A percentile compares a stretch with the other conserved stretches of the same genome.
Conservation (phyloP, 2,113 vertebrate genomes). For the Caretta caretta region DNA sequence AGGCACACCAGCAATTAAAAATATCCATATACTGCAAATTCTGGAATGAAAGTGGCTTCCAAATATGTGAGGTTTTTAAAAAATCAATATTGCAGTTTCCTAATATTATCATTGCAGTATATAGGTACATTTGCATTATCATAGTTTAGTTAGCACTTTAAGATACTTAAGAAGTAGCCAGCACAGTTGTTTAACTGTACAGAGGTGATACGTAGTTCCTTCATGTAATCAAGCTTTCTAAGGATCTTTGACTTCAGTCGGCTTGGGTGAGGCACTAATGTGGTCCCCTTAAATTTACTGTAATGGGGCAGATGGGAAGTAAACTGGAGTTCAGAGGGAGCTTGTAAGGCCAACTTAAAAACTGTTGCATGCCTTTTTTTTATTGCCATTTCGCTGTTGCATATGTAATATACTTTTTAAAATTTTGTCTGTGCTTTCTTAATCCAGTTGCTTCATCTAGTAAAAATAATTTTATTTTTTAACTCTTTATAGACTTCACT, state of each 20-base stretch:
- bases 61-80: neutral
- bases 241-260: constrained; percentile 11
- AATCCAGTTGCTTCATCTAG: constrained; percentile 50
- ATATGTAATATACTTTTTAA: constrained; percentile 29
- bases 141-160: neutral
- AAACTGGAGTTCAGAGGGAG: constrained; percentile 42
- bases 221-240: neutral
- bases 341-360: neutral
- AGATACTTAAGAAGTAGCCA: neutral
- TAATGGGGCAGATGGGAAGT: constrained; percentile 23
- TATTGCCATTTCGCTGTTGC: constrained; percentile 22
- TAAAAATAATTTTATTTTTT: constrained; percentile 17
- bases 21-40: neutral
- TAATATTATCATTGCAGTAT: neutral
- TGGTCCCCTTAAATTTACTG: constrained; percentile 20
- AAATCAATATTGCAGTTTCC: neutral
- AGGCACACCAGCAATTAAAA: neutral
- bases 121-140: neutral
- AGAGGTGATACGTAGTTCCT: neutral
- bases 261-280: constrained; percentile 19
- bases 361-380: neutral
- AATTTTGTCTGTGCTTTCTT: neutral
- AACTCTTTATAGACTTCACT: constrained; percentile 20
- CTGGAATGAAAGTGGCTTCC: neutral
- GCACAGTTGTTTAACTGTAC: neutral